Percentiles rank a stretch among this genome's conserved stretches.
These are phyloP conservation scores for Falco novaeseelandiae DNA, from an alignment of 2,797 vertebrate species.

Conservation along the genomic window DNA sequence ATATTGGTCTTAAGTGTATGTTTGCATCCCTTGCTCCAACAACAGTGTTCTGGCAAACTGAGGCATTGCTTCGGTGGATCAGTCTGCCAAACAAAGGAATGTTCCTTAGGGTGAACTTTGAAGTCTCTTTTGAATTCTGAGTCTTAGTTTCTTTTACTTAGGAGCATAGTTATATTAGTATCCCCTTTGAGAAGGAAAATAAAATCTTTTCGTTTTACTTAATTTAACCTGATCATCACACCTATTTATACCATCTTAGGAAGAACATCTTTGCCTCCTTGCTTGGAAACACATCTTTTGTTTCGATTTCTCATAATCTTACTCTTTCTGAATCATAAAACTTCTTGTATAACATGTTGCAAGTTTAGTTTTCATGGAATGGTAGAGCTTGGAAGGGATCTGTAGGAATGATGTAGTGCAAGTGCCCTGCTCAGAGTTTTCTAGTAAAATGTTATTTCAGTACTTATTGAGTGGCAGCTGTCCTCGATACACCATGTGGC, in stretches of 20 bases:
- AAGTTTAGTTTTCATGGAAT: neutral
- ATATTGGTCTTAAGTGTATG: neutral
- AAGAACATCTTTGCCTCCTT: neutral
- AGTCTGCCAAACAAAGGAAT: neutral
- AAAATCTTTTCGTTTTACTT: neutral
- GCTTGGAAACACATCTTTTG: fast-evolving
- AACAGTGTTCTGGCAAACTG: neutral
- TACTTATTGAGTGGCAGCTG: neutral
- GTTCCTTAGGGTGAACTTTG: neutral
- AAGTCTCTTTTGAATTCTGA: neutral
- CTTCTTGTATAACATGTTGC: fast-evolving
- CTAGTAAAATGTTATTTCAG: neutral
- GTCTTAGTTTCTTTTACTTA: neutral
- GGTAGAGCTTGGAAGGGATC: neutral
- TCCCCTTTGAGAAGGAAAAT: neutral
- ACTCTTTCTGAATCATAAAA: neutral
- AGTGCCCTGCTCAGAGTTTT: neutral
- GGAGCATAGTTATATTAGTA: neutral
- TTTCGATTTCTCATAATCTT: neutral
- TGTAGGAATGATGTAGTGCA: neutral
- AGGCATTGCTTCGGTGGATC: neutral
- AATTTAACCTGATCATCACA: fast-evolving
- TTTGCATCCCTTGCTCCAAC: neutral
- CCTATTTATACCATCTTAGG: neutral
- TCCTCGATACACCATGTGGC: neutral